Percentiles rank a stretch among this genome's conserved stretches.
phyloP scores from a whole-genome alignment of 2,113 vertebrate species.

The Eulemur rufifrons region DNA sequence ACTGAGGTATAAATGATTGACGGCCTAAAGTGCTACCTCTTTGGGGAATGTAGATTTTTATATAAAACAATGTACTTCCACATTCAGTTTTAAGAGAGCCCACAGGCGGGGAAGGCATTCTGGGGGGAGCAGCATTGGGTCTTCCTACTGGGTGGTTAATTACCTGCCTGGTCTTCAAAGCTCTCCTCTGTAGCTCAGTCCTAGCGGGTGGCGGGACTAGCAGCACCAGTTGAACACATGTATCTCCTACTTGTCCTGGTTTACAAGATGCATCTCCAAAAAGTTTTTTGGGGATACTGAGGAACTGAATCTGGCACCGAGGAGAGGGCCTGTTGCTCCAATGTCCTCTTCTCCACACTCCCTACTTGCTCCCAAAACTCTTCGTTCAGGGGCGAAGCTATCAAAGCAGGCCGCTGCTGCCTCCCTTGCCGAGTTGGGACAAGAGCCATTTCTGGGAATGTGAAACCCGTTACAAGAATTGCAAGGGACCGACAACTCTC shows the following conservation, averaged over 20 bases:
- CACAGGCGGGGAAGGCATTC: not conserved
- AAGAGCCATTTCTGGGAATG: not conserved
- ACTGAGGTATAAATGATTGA: not conserved
- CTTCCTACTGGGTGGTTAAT: not conserved
- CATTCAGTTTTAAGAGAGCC: not conserved
- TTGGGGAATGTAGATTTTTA: constrained; percentile 27
- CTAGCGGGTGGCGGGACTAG: not conserved
- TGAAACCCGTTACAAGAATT: not conserved
- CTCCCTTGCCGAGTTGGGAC: not conserved
- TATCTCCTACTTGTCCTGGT: not conserved
- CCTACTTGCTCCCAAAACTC: not conserved
- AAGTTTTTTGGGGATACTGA: not conserved
- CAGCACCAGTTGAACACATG: not conserved
- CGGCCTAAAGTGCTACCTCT: not conserved
- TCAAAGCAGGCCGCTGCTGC: not conserved
- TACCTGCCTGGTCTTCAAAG: not conserved
- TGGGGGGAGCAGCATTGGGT: not conserved
- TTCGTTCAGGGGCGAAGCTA: not conserved
- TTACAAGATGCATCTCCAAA: not conserved
- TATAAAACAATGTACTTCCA: not conserved
- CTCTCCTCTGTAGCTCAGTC: not conserved
- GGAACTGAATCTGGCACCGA: not conserved
- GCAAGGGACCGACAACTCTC: not conserved
- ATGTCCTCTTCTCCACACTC: not conserved
- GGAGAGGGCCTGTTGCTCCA: not conserved